Percentiles rank a stretch among this genome's conserved stretches.
Evolutionary conservation across 2,797 vertebrate genomes (phyloP).

Genomic region (Mormyrus hasselquistii): DNA sequence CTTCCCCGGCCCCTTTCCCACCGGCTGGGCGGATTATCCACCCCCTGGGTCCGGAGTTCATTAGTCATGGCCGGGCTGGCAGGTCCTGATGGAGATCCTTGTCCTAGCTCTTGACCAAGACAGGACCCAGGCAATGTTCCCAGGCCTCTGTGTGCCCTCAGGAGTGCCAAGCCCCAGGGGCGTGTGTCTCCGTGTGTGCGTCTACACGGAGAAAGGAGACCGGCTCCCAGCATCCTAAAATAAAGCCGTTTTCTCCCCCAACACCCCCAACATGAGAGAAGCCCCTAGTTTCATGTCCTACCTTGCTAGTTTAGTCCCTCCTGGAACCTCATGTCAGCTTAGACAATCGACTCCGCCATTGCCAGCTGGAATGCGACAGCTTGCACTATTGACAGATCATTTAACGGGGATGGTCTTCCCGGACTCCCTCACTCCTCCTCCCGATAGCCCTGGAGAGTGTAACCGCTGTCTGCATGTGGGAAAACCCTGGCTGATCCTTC

Average conservation of each 20-base stretch:
- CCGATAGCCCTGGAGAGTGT: neutral
- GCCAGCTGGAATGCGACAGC: neutral
- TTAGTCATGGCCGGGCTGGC: slow-evolving; percentile 14
- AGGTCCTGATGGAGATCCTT: neutral
- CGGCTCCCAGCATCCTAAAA: neutral
- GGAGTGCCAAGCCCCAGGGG: neutral
- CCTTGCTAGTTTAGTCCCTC: neutral
- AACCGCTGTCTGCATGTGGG: neutral
- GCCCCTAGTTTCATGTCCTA: neutral
- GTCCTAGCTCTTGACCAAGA: slow-evolving; percentile 19
- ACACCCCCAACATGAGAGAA: neutral
- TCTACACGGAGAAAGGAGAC: neutral
- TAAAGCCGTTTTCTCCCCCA: neutral
- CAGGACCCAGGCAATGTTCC: slow-evolving; percentile 16
- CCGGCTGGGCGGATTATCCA: neutral
- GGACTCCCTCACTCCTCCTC: neutral
- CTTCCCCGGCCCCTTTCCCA: neutral
- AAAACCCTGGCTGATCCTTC: neutral
- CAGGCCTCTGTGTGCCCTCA: neutral
- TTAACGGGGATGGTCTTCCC: too few relatives aligned
- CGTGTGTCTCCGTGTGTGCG: neutral
- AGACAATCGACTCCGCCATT: neutral
- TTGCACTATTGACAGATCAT: neutral
- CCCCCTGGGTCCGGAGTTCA: neutral
- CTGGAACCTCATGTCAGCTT: neutral